These are phyloP conservation scores for Ancistrus triradiatus DNA, from an alignment of 2,113 vertebrate species.

Conservation along the genomic window DNA sequence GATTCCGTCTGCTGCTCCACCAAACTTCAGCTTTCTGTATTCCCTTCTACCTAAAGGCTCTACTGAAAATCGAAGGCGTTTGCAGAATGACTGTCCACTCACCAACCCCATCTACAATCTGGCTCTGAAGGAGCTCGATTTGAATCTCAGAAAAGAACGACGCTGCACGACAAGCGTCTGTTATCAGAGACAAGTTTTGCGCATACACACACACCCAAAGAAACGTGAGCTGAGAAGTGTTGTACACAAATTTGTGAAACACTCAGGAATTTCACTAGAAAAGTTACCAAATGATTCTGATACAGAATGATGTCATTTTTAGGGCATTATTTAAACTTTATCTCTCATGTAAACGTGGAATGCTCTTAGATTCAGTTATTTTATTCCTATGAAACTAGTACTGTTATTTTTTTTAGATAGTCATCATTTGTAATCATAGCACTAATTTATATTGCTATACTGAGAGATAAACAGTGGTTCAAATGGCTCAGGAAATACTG, in stretches of 20 bases:
- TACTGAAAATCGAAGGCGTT: background rate
- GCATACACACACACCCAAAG: background rate
- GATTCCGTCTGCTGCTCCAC: background rate
- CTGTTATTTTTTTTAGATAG: no score
- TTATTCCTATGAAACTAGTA: no score
- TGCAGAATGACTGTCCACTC: slow-evolving; percentile 24
- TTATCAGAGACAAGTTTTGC: slow-evolving; percentile 4
- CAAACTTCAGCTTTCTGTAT: slow-evolving; percentile 9
- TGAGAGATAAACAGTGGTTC: no score
- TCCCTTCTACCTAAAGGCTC: slow-evolving; percentile 11
- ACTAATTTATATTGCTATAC: no score
- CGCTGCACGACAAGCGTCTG: background rate
- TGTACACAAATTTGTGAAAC: background rate
- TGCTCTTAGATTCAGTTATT: no score
- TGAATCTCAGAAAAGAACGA: background rate
- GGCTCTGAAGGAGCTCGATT: slow-evolving; percentile 15
- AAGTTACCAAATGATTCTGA: no score
- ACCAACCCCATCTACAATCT: slow-evolving; percentile 19
- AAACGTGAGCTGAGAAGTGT: background rate
- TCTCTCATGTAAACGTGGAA: no score
- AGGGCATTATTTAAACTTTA: no score
- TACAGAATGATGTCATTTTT: background rate
- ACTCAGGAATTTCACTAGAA: background rate
- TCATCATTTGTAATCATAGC: no score
- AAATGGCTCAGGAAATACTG: no score